phyloP scores from a whole-genome alignment of 2,113 vertebrate species.

The Mesocricetus auratus region DNA sequence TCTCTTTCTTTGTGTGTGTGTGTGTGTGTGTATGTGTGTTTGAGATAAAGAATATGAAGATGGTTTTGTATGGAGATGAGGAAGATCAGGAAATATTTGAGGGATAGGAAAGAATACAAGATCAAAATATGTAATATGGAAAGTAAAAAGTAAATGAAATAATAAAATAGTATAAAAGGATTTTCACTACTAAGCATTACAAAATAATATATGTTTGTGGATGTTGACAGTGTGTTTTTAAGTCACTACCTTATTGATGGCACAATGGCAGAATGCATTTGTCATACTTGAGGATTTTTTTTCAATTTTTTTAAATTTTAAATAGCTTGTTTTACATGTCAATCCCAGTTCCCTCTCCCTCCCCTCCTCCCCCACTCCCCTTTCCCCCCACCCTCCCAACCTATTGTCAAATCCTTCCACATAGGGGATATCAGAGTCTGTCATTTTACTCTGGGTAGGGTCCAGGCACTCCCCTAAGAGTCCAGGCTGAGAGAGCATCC shows the following conservation, averaged over 20 bases:
- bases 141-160: background rate
- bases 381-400: too few species aligned
- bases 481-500: too few species aligned
- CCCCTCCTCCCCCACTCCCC: too few species aligned
- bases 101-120: background rate
- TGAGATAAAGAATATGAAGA: background rate
- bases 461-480: too few species aligned
- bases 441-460: too few species aligned
- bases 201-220: background rate
- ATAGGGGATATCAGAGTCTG: too few species aligned
- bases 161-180: background rate
- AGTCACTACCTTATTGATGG: background rate
- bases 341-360: too few species aligned
- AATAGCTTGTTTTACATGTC: too few species aligned
- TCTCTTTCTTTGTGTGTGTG: too few species aligned
- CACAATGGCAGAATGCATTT: background rate
- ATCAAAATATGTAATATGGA: background rate
- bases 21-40: too few species aligned
- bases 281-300: background rate
- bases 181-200: constrained; percentile 48
- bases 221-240: background rate
- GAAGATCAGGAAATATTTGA: background rate
- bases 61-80: background rate
- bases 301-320: too few species aligned
- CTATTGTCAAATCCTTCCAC: too few species aligned